Base-by-base conservation (phyloP, 2,888 invertebrate genomes). In the Drosophila peninsularis region DNA sequence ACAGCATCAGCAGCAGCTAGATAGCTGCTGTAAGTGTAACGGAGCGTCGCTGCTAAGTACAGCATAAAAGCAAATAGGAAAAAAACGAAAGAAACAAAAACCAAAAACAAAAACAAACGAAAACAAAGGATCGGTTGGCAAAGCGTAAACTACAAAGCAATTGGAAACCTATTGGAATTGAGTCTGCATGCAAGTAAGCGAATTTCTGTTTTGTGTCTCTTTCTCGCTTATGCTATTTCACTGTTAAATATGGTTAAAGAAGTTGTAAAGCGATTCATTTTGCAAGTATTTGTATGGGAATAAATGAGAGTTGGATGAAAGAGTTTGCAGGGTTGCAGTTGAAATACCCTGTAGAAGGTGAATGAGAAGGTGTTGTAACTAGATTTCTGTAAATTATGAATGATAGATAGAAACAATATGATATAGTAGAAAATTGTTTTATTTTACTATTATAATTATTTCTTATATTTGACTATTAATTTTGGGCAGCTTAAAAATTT, bases 1-100 rank as follows among this genome's bases (percentile, higher is more conserved):
- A n/a, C n/a, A n/a, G n/a, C n/a, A n/a, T n/a, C n/a, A 62, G 45
- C 39, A 62, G 37, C 49, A 74, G 45, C 62, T 56, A 65, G n/a
- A n/a, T n/a, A n/a, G n/a, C 5, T 5, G 64, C 47, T 55, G 69
- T 56, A 56, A 58, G 62, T 13, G 47, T 49, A 56, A 60, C 32
- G 67, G 49, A 71, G 58, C 47, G 45, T 34, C 13, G 53, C 53
- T 54, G 21, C n/a, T 44, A 53, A 62, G 44, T 57, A 67, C 68
- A 67, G 68, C 67, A 67, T 30, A 47, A 62, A 55, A 52, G n/a
- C 19, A 36, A 49, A 37, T 36, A 19, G 13, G 39, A 64, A 61
- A 30, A 32, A 10, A 45, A 45, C 17, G 36, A 41, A 30, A 39
- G 11, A n/a, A n/a, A 21, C 42, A 24, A 24, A 44, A 44, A 44